A percentile compares a stretch with the other conserved stretches of the same genome.
Evolutionary conservation across 2,888 invertebrate genomes (phyloP).

Genomic region (Eubasilissa splendida): DNA sequence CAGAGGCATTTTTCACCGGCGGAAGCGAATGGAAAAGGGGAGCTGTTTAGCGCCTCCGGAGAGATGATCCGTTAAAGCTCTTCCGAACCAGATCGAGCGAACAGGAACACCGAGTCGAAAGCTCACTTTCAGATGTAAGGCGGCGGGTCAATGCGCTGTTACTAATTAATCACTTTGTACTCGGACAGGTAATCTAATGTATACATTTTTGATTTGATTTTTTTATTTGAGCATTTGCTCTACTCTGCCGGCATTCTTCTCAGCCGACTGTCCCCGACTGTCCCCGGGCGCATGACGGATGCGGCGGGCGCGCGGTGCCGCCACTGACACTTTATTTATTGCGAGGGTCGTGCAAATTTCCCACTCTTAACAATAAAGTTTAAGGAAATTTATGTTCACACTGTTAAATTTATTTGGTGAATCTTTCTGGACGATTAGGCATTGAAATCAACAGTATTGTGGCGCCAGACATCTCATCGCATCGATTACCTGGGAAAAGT

Average conservation of each 20-base stretch:
- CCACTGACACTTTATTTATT: conserved; percentile 19
- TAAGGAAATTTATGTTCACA: conserved; percentile 22
- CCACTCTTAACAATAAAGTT: conserved; percentile 10
- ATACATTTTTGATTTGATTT: background rate
- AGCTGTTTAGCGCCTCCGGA: conserved; percentile 36
- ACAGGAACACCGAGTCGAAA: too few relatives aligned
- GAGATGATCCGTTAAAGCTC: conserved; percentile 20
- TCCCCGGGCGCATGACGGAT: conserved; percentile 6
- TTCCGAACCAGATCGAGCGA: too few relatives aligned
- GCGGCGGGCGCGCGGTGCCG: conserved; percentile 2
- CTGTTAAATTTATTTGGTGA: conserved; percentile 15
- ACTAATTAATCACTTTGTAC: background rate
- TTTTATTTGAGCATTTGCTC: background rate
- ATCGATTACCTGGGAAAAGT: too few relatives aligned
- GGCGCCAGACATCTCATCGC: background rate
- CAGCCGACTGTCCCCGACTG: background rate
- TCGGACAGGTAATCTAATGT: background rate
- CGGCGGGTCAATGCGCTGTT: background rate
- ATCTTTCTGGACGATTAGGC: conserved; percentile 1
- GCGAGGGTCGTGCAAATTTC: conserved; percentile 13
- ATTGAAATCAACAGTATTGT: background rate
- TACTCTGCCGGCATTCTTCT: conserved; percentile 6
- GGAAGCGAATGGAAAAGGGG: conserved; percentile 28
- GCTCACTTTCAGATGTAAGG: background rate
- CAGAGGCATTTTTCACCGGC: conserved; percentile 46